Percentiles rank a stretch among this genome's conserved stretches.
Conservation (phyloP, 2,888 invertebrate species). For the Oligia latruncula region DNA sequence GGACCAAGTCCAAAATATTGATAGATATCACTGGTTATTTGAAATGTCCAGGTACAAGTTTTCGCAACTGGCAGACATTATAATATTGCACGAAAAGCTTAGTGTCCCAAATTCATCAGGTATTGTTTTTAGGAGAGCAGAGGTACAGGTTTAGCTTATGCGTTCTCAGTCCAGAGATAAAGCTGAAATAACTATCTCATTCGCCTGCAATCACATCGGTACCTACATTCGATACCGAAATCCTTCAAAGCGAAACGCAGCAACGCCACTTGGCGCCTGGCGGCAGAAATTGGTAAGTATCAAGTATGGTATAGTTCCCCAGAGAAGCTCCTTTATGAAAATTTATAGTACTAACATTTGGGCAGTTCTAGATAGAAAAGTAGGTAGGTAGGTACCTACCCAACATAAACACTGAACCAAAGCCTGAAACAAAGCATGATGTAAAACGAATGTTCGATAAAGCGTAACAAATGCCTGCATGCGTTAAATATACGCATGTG, state of each 20-base stretch:
- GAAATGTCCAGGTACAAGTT: background rate
- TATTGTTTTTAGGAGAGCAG: background rate
- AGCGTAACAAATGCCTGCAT: slow-evolving; percentile 23
- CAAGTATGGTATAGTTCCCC: background rate
- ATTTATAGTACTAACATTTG: background rate
- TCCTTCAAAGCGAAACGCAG: background rate
- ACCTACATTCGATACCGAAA: background rate
- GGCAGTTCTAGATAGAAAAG: background rate
- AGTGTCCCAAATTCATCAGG: background rate
- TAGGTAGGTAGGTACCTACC: background rate
- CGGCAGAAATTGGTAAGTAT: background rate
- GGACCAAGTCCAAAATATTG: background rate
- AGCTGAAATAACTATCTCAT: too few species aligned
- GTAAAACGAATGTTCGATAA: slow-evolving; percentile 34
- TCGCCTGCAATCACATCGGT: background rate
- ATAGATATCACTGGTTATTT: background rate
- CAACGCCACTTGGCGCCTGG: background rate
- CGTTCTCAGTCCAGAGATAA: background rate
- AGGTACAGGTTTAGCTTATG: background rate
- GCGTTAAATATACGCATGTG: slow-evolving; percentile 30
- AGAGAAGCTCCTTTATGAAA: background rate
- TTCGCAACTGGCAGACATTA: background rate
- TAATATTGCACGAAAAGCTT: background rate
- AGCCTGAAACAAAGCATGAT: slow-evolving; percentile 27
- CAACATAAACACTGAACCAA: slow-evolving; percentile 5